Conservation (phyloP, 1,140 invertebrate genomes). For the Phymorhynchus buccinoides region DNA sequence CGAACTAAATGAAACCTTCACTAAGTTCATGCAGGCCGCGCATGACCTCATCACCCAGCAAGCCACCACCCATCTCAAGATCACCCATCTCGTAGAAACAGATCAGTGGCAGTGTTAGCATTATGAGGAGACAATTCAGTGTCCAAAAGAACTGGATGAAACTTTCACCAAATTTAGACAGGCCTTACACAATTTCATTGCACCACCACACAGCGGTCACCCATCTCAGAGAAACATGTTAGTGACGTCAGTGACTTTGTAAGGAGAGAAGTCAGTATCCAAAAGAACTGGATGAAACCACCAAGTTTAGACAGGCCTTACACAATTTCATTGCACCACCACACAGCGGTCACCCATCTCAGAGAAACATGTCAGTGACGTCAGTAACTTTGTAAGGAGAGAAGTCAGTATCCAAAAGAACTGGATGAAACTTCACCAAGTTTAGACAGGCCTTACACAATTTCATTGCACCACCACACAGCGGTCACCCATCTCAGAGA, state of each 20-base stretch:
- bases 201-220: conserved; percentile 55
- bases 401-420: too few species aligned
- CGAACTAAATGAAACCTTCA: too few species aligned
- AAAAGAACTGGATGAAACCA: too few species aligned
- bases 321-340: conserved; percentile 71
- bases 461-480: conserved; percentile 71
- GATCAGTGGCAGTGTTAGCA: too few species aligned
- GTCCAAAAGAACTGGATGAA: too few species aligned
- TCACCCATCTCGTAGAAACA: conserved; percentile 62
- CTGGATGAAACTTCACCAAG: too few species aligned
- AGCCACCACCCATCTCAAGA: conserved; percentile 53
- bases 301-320: conserved; percentile 70
- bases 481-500: conserved; percentile 55
- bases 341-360: conserved; percentile 60
- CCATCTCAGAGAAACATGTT: conserved; percentile 67
- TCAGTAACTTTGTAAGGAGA: too few species aligned
- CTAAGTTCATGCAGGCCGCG: conserved; percentile 70
- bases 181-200: conserved; percentile 69
- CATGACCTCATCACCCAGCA: conserved; percentile 72
- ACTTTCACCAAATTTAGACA: conserved; percentile 71
- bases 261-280: too few species aligned
- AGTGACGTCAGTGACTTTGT: too few species aligned
- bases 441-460: conserved; percentile 71
- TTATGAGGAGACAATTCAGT: too few species aligned
- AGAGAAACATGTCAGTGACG: conserved; percentile 68